Evolutionary conservation across 2,888 invertebrate genomes (phyloP).

Genomic region (Lomographa bimaculata): DNA sequence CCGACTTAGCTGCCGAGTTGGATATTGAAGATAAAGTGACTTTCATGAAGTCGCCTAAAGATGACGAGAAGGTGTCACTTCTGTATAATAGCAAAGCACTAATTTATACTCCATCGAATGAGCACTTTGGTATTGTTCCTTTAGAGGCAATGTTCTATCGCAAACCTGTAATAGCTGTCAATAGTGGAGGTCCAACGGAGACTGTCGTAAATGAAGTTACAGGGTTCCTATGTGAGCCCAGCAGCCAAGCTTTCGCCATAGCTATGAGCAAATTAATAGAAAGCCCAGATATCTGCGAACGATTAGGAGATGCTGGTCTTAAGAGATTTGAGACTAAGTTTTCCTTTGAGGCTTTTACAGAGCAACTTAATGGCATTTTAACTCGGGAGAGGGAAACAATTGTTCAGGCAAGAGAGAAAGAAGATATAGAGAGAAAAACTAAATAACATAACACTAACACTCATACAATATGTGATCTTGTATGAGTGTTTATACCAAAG

Average conservation of each 20-base stretch:
- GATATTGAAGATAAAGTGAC: constrained; percentile 89
- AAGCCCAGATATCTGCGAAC: constrained; percentile 83
- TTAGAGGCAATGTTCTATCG: constrained; percentile 98
- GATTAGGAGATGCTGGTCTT: constrained; percentile 90
- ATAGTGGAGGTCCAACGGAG: constrained; percentile 98
- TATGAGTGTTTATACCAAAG: constrained; percentile 65
- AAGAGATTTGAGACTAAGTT: constrained; percentile 91
- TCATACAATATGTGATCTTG: constrained; percentile 77
- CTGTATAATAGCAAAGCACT: constrained; percentile 90
- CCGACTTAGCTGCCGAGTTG: constrained; percentile 85
- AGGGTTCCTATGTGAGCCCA: constrained; percentile 90
- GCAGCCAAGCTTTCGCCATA: constrained; percentile 87
- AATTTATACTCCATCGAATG: constrained; percentile 97
- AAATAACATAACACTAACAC: constrained; percentile 71
- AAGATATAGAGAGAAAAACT: constrained; percentile 63
- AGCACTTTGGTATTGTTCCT: constrained; percentile 99
- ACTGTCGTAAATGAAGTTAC: constrained; percentile 92
- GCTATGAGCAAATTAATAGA: constrained; percentile 89
- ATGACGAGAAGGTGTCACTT: constrained; percentile 91
- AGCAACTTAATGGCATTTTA: constrained; percentile 84
- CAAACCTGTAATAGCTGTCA: constrained; percentile 97
- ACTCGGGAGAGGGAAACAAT: constrained; percentile 70
- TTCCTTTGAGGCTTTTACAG: constrained; percentile 91
- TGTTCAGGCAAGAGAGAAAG: constrained; percentile 68
- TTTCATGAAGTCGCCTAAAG: constrained; percentile 94